phyloP scores from a whole-genome alignment of 1,140 invertebrate genomes.

The Pachyrhynchus sulphureomaculatus region DNA sequence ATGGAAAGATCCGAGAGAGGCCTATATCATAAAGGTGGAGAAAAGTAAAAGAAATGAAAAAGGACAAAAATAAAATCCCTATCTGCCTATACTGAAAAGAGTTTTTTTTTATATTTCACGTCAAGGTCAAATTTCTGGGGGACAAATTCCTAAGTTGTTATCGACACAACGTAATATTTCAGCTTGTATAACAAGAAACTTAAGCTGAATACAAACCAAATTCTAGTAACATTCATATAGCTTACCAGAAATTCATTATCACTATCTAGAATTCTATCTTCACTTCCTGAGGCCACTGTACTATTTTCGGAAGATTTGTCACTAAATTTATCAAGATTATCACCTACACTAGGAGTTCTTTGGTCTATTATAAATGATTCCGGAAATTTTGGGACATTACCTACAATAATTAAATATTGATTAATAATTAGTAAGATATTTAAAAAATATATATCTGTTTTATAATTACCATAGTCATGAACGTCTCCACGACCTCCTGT shows the following conservation, averaged over 20 bases:
- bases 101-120: no score
- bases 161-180: no score
- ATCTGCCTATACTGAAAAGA: no score
- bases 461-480: constrained; percentile 11
- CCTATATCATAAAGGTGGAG: no score
- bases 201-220: no score
- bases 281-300: constrained; percentile 33
- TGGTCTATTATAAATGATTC: constrained; percentile 31
- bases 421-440: neutral
- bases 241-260: constrained; percentile 37
- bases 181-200: no score
- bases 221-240: neutral
- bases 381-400: neutral
- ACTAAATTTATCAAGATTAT: constrained; percentile 36
- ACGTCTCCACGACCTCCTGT: constrained; percentile 3
- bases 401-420: neutral
- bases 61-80: no score
- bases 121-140: no score
- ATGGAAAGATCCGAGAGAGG: no score
- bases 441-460: neutral
- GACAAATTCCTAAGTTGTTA: no score
- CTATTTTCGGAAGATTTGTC: constrained; percentile 47
- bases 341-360: constrained; percentile 34
- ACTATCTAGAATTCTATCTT: constrained; percentile 33
- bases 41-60: no score